phyloP scores from a whole-genome alignment of 2,797 vertebrate species.

The Miopithecus talapoin region DNA sequence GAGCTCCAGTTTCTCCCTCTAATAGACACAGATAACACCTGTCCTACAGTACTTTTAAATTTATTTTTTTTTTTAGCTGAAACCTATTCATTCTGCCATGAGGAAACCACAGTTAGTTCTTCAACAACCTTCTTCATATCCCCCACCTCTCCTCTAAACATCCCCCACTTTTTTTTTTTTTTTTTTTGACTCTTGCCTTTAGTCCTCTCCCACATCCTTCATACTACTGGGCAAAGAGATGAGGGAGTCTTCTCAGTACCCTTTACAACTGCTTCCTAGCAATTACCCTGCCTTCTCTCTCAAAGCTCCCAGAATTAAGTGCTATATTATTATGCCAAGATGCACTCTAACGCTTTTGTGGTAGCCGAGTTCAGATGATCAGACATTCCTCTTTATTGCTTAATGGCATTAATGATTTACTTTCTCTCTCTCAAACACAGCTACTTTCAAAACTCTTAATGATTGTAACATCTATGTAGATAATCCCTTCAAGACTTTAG shows the following conservation, averaged over 20 bases:
- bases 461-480: background rate
- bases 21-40: background rate
- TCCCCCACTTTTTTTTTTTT: rapidly evolving
- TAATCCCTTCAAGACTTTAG: background rate
- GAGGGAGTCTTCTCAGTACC: background rate
- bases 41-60: background rate
- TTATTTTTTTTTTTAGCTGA: background rate
- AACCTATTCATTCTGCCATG: background rate
- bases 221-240: background rate
- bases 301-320: background rate
- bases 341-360: background rate
- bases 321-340: background rate
- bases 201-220: background rate
- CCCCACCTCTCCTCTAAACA: background rate
- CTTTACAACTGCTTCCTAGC: background rate
- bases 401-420: background rate
- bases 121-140: background rate
- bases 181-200: background rate
- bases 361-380: background rate
- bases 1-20: background rate
- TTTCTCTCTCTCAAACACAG: background rate
- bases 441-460: background rate
- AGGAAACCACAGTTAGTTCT: background rate
- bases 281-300: background rate
- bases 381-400: background rate